These are phyloP conservation scores for Eurytoma adleriae DNA, from an alignment of 2,888 invertebrate species.

Conservation along the genomic window DNA sequence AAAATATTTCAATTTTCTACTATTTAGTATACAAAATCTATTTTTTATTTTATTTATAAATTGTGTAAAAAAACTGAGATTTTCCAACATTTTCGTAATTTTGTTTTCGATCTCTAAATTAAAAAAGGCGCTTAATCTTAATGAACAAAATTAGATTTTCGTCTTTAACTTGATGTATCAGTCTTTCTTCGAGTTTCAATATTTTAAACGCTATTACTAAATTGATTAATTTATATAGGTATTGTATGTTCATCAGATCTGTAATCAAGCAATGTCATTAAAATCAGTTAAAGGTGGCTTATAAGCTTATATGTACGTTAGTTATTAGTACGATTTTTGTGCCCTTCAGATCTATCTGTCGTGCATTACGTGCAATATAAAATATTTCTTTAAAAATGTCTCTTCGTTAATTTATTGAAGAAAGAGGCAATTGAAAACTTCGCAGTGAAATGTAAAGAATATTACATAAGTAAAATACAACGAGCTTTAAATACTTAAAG, in stretches of 20 bases:
- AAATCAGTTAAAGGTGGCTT: too few relatives aligned
- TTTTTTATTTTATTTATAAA: neutral
- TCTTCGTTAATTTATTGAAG: too few relatives aligned
- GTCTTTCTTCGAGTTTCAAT: slow-evolving; percentile 46
- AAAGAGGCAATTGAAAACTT: slow-evolving; percentile 20
- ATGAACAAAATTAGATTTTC: slow-evolving; percentile 21
- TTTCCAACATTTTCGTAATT: neutral
- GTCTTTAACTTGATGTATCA: slow-evolving; percentile 49
- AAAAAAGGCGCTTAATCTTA: slow-evolving; percentile 38
- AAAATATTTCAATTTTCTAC: too few relatives aligned
- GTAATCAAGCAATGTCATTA: too few relatives aligned
- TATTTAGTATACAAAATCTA: too few relatives aligned
- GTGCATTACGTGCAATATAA: too few relatives aligned
- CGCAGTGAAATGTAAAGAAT: slow-evolving; percentile 56
- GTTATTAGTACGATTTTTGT: slow-evolving; percentile 23
- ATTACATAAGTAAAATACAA: slow-evolving; percentile 14
- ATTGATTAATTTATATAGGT: slow-evolving; percentile 24
- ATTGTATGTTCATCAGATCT: too few relatives aligned
- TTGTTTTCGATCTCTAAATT: neutral
- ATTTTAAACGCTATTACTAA: slow-evolving; percentile 36
- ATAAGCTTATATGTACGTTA: neutral
- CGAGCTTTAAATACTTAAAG: slow-evolving; percentile 15
- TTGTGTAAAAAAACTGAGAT: slow-evolving; percentile 10
- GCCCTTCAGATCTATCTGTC: neutral
- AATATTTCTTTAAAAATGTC: too few relatives aligned